Base-by-base conservation (phyloP, 2,113 vertebrate species). In the Aphelocoma coerulescens region DNA sequence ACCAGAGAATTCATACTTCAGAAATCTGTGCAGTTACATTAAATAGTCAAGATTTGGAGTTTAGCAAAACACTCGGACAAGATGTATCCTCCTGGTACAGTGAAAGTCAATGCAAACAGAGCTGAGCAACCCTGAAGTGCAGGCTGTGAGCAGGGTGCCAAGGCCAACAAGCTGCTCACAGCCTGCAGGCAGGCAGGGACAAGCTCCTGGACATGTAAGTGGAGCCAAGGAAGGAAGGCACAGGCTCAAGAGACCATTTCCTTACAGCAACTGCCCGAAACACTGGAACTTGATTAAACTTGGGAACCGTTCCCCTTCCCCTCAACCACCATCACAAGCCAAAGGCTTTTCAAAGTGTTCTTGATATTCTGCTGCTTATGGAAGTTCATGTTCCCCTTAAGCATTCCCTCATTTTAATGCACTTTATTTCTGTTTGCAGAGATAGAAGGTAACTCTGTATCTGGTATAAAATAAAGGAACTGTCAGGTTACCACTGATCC, bases 111-210 rank as follows among this genome's bases (percentile, higher is more conserved):
- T 12, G 28, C 49, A 76, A 73, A 33, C 43, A 68, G 22, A 65
- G 52, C 72, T 59, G 35, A 76, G 48, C 78, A 85, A 72, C 88
- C 91, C 66, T 90, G 55, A 66, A 87, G 57, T 23, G 41, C 84
- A 28, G 5, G 13, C 74, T 77, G 35, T 6, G 35, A 79, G 67
- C 82, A 72, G 76, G 41, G 15, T 39, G 62, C 92, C 82, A 89
- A 85, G 63, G 58, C 83, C 76, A 95, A 48, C 39, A 46, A 43
- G 51, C 39, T 78, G 49, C 44, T 48, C 46, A 48, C 46, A 48
- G 46, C 65, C 74, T 22, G n/a, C 4, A 28, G 71, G 65, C 48
- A 85, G 33, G 6, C 67, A 66, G 37, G 39, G 57, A 22, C 65
- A 80, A 51, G n/a, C 44, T 48, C 46, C 3, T 22, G 66, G 32